These are phyloP conservation scores for Drosophila paulistorum DNA, from an alignment of 1,140 invertebrate genomes.

Conservation along the genomic window DNA sequence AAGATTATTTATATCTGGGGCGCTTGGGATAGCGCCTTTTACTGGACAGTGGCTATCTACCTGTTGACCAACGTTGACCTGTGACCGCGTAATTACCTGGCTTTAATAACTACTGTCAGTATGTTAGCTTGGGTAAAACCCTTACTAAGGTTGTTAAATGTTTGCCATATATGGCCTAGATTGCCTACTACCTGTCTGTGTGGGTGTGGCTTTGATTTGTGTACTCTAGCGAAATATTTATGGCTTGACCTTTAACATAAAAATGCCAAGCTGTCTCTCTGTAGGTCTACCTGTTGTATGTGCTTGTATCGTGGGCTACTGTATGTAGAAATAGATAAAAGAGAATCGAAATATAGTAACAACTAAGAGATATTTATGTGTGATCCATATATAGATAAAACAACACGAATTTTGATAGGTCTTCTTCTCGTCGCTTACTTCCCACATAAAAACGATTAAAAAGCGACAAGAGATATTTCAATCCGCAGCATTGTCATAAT, in stretches of 20 bases:
- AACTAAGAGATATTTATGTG: conserved; percentile 4
- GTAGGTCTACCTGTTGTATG: background rate
- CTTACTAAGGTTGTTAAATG: conserved; percentile 34
- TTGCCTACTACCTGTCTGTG: conserved; percentile 1
- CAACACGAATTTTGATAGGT: conserved; percentile 7
- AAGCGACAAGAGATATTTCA: background rate
- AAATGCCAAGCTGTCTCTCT: conserved; percentile 6
- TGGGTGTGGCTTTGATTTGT: conserved; percentile 11
- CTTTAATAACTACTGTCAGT: conserved; percentile 20
- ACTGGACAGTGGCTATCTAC: conserved; percentile 16
- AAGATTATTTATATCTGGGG: conserved; percentile 75
- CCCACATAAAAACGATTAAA: conserved; percentile 5
- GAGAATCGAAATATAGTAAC: conserved; percentile 4
- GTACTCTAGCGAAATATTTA: conserved; percentile 37
- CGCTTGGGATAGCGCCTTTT: conserved; percentile 40
- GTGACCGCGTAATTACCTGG: conserved; percentile 68
- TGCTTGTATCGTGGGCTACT: conserved; percentile 3
- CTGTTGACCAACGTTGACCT: conserved; percentile 55
- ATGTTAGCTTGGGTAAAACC: conserved; percentile 33
- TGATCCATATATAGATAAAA: conserved; percentile 7
- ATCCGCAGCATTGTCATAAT: background rate
- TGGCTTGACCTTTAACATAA: conserved; percentile 53
- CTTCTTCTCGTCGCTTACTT: background rate
- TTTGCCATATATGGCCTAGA: conserved; percentile 37
- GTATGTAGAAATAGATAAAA: background rate